Evolutionary conservation across 2,888 invertebrate species (phyloP), one percentile per base, ranked within the genome.

Genomic region (Perithous albicinctus): DNA sequence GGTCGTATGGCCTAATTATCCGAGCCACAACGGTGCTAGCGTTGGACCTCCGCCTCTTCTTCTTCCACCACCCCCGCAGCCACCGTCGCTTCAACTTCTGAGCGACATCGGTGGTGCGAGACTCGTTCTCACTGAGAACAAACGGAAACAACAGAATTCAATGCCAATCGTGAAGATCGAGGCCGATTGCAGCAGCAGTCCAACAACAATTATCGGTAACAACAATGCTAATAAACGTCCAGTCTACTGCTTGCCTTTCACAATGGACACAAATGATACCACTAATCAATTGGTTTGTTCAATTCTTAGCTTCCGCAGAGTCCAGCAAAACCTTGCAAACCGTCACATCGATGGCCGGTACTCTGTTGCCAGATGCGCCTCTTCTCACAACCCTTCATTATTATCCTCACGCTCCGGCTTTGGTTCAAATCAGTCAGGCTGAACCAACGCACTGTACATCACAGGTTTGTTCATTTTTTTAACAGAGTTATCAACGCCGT

Each of bases 1-100:
- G 0, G 95, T 96, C 56, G 95, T 96, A 20, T 96, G 96, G 96
- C 96, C 96, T 46, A 95, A 96, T 87, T 95, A 96, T 90, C 93
- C 94, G 73, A 94, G 94, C 88, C 90, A 93, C 56, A 90, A 89
- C 77, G 88, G 89, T 76, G 93, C 93, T 70, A 92, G 87, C 82
- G 93, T 93, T 70, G 91, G 94, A 38, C 89, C 93, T 80, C 93
- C 93, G 18, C 89, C 93, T 46, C 92, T 91, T 92, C 94, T 81
- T 90, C 93, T 79, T 78, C 94, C 95, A 0, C 95, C 95, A 56
- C 94, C 95, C 0, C 94, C 95, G 0, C 95, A 95, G 69, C 94
- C 95, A 0, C 95, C 96, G 73, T 94, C 96, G 8, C 93, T 96
- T 46, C 95, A 96, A 77, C 94, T 96, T 35, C 92, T 95, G 54